These are phyloP conservation scores for Corythucha ciliata DNA, from an alignment of 2,888 invertebrate species.

Conservation along the genomic window DNA sequence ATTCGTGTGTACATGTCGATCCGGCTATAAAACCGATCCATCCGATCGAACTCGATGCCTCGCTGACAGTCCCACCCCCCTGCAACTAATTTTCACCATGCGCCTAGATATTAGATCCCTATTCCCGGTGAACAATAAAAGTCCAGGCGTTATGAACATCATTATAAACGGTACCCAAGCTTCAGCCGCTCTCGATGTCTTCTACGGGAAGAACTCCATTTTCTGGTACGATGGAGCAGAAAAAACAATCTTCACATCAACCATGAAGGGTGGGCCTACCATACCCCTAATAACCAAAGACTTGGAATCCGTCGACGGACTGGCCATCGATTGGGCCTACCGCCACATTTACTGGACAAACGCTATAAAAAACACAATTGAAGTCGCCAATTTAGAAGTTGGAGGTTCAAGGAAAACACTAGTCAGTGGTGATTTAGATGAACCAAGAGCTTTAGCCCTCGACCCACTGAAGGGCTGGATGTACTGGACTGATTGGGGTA, in stretches of 20 bases:
- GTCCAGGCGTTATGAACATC: conserved; percentile 85
- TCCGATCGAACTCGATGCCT: conserved; percentile 75
- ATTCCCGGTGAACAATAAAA: conserved; percentile 46
- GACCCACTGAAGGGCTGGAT: conserved; percentile 92
- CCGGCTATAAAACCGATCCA: conserved; percentile 77
- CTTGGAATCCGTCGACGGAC: conserved; percentile 81
- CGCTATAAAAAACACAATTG: conserved; percentile 84
- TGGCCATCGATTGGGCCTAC: conserved; percentile 98
- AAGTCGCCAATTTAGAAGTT: conserved; percentile 82
- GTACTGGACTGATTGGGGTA: conserved; percentile 98
- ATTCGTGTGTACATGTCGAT: conserved; percentile 83
- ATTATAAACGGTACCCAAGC: conserved; percentile 82
- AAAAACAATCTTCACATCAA: conserved; percentile 86
- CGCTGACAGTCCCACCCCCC: conserved; percentile 78
- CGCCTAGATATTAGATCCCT: conserved; percentile 81
- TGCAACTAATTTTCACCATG: conserved; percentile 73
- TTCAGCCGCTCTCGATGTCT: conserved; percentile 89
- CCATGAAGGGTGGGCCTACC: conserved; percentile 82
- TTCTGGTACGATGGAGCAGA: conserved; percentile 94
- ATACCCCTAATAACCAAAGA: conserved; percentile 72
- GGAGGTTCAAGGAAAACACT: conserved; percentile 84
- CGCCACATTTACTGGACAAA: conserved; percentile 96
- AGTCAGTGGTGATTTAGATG: conserved; percentile 73
- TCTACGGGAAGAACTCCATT: conserved; percentile 84
- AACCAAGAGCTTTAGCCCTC: conserved; percentile 87